Conservation (phyloP, 2,113 vertebrate species). For the Redunca redunca region DNA sequence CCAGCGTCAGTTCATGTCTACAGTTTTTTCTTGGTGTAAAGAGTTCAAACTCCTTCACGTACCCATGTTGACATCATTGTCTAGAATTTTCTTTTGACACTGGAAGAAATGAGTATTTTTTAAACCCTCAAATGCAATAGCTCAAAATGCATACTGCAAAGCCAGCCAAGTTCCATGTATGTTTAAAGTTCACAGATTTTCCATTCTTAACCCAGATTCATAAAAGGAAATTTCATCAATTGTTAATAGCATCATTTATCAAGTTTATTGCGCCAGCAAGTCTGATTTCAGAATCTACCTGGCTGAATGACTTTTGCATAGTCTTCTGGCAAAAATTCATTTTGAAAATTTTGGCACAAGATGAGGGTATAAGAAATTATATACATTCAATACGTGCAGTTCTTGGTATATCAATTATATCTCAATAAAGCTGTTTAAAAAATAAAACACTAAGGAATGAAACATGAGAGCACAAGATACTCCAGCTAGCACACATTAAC, state of each 20-base stretch:
- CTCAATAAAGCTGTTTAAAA: not conserved
- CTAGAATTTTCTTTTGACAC: slow-evolving; percentile 25
- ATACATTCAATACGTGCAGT: not conserved
- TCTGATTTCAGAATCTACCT: slow-evolving; percentile 51
- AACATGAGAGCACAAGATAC: not conserved
- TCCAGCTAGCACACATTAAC: not conserved
- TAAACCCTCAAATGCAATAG: not conserved
- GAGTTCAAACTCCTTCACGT: not conserved
- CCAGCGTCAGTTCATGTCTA: not conserved
- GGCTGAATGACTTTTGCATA: slow-evolving; percentile 10
- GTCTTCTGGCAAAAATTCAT: slow-evolving; percentile 40
- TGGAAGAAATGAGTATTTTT: slow-evolving; percentile 17
- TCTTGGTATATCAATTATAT: not conserved
- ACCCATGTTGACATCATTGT: not conserved
- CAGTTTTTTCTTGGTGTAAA: not conserved
- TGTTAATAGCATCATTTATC: slow-evolving; percentile 54
- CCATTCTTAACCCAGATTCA: slow-evolving; percentile 42
- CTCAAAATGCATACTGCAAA: not conserved
- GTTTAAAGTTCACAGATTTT: slow-evolving; percentile 41
- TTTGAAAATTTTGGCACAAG: not conserved
- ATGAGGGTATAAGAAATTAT: not conserved
- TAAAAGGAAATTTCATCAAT: slow-evolving; percentile 55
- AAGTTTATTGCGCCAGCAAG: slow-evolving; percentile 53
- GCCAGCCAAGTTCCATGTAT: not conserved
- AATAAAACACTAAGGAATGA: not conserved